Percentiles rank a stretch among this genome's conserved stretches.
phyloP scores from a whole-genome alignment of 2,888 invertebrate genomes.

The Brenthis ino region DNA sequence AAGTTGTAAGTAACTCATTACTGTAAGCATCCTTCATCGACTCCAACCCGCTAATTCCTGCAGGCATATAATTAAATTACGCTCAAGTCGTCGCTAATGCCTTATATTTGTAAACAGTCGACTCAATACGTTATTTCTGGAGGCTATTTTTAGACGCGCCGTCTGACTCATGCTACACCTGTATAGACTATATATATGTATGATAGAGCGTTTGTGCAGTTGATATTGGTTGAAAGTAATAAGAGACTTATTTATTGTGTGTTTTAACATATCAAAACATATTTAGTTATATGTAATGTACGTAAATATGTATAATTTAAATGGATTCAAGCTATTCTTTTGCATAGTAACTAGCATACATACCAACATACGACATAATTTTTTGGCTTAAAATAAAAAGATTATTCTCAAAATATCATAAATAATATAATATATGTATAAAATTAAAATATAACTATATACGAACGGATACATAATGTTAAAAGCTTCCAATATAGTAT shows the following conservation, averaged over 20 bases:
- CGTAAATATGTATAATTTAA: no score
- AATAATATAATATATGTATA: no score
- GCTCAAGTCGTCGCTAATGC: slow-evolving; percentile 44
- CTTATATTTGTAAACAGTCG: slow-evolving; percentile 46
- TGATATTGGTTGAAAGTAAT: slow-evolving; percentile 2
- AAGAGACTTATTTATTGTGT: background rate
- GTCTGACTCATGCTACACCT: slow-evolving; percentile 38
- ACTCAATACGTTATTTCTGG: slow-evolving; percentile 33
- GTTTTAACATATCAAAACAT: no score
- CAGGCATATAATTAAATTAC: slow-evolving; percentile 61
- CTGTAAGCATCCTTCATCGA: slow-evolving; percentile 23
- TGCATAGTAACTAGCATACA: no score
- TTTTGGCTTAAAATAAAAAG: no score
- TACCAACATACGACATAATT: no score
- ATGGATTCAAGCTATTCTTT: no score
- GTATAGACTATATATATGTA: slow-evolving; percentile 18
- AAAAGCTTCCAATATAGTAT: no score
- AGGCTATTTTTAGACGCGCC: slow-evolving; percentile 44
- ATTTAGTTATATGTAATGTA: no score
- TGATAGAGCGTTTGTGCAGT: background rate
- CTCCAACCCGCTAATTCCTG: slow-evolving; percentile 46
- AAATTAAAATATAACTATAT: no score
- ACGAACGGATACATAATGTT: no score
- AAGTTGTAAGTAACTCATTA: slow-evolving; percentile 11
- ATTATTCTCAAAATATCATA: no score